A percentile compares a stretch with the other conserved stretches of the same genome.
Conservation (phyloP, 2,113 vertebrate species). For the Rhynchopsitta pachyrhyncha region DNA sequence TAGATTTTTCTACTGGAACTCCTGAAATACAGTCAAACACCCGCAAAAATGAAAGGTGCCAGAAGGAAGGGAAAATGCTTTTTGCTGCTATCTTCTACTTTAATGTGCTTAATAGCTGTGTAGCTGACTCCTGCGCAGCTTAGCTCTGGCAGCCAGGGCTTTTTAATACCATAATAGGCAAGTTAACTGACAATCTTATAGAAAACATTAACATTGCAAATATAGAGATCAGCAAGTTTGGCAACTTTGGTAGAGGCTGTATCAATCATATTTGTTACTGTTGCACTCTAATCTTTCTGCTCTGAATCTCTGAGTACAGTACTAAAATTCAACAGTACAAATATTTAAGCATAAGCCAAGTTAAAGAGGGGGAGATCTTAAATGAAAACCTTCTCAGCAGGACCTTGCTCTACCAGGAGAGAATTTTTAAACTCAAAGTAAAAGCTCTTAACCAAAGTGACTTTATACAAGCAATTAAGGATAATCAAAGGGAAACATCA, state of each 20-base stretch:
- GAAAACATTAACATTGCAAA: slow-evolving; percentile 31
- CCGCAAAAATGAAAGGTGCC: background rate
- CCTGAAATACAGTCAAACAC: background rate
- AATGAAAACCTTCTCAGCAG: slow-evolving; percentile 24
- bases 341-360: background rate
- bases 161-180: slow-evolving; percentile 15
- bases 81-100: background rate
- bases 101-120: background rate
- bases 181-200: slow-evolving; percentile 19
- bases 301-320: background rate
- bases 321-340: slow-evolving; percentile 29
- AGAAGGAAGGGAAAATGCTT: background rate
- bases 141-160: background rate
- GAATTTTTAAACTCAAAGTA: background rate
- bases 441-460: background rate
- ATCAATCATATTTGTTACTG: slow-evolving; percentile 23
- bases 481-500: background rate
- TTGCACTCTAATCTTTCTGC: background rate
- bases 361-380: slow-evolving; percentile 10
- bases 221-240: slow-evolving; percentile 8
- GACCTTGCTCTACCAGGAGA: background rate
- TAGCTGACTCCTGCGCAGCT: slow-evolving; percentile 2
- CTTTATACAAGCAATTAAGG: background rate
- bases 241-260: background rate
- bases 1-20: background rate